Conservation (phyloP, 1,140 invertebrate species). For the Diabrotica undecimpunctata region DNA sequence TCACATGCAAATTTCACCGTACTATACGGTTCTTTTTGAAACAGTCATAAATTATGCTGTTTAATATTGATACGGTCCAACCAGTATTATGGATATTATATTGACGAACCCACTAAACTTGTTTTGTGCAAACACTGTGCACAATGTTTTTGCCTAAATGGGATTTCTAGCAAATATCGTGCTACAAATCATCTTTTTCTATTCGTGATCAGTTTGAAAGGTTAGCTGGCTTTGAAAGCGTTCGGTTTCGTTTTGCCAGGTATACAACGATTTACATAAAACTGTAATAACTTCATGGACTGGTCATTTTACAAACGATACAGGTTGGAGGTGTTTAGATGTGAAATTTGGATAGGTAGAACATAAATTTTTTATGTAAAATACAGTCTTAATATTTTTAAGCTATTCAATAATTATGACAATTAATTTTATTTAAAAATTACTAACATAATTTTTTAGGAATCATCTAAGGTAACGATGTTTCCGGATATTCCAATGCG, state of each 20-base stretch:
- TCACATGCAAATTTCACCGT: too few species aligned
- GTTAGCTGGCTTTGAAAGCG: constrained; percentile 8
- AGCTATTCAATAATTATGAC: too few species aligned
- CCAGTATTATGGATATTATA: constrained; percentile 4
- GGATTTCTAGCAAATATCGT: constrained; percentile 10
- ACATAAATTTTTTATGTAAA: too few species aligned
- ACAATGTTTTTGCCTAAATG: not conserved
- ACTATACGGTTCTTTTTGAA: constrained; percentile 7
- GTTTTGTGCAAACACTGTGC: constrained; percentile 10
- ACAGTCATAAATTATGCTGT: constrained; percentile 14
- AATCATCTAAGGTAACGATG: too few species aligned
- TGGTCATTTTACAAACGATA: too few species aligned
- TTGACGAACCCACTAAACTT: constrained; percentile 13
- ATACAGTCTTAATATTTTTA: too few species aligned
- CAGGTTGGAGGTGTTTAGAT: constrained; percentile 1
- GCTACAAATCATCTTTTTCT: constrained; percentile 7
- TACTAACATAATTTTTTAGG: too few species aligned
- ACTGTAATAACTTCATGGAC: constrained; percentile 10
- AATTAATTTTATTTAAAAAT: too few species aligned
- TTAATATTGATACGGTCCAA: constrained; percentile 10
- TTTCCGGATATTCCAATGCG: too few species aligned
- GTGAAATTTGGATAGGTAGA: too few species aligned
- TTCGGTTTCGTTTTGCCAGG: constrained; percentile 8
- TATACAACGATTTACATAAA: constrained; percentile 9
- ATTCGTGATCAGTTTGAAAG: not conserved